A percentile compares a stretch with the other conserved stretches of the same genome.
phyloP scores from a whole-genome alignment of 2,888 invertebrate genomes.

The Sphaeridia pumilis region DNA sequence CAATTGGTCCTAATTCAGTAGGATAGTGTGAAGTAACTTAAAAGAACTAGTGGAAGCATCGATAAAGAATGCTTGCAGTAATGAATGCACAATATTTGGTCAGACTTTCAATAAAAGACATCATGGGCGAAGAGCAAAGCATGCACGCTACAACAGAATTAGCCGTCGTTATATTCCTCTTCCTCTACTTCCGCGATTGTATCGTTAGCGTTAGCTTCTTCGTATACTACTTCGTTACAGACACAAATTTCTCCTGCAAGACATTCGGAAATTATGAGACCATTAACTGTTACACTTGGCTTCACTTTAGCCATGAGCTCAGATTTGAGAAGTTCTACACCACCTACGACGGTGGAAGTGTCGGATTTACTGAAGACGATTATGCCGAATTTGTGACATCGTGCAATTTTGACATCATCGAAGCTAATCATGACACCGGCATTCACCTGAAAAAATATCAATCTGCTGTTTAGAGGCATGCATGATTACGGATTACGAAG shows the following conservation, averaged over 20 bases:
- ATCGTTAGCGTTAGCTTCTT: too few species aligned
- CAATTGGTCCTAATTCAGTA: too few species aligned
- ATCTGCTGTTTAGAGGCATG: not conserved
- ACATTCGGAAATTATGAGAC: conserved; percentile 1
- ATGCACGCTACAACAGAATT: too few species aligned
- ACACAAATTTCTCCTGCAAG: conserved; percentile 7
- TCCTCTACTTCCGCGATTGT: too few species aligned
- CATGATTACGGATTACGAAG: not conserved
- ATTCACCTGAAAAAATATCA: conserved; percentile 1
- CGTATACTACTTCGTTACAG: not conserved
- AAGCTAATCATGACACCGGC: conserved; percentile 1
- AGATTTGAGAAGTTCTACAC: not conserved
- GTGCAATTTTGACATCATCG: not conserved
- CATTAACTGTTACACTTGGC: not conserved
- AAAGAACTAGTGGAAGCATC: too few species aligned
- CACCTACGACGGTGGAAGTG: conserved; percentile 1
- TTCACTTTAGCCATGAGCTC: not conserved
- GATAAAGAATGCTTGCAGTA: too few species aligned
- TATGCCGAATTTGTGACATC: conserved; percentile 11
- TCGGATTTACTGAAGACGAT: not conserved
- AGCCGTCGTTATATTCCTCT: too few species aligned
- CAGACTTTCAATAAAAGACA: too few species aligned
- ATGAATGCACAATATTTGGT: too few species aligned
- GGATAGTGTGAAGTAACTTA: too few species aligned
- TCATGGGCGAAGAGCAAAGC: too few species aligned